These are phyloP conservation scores for Pelobates fuscus DNA, from an alignment of 2,113 vertebrate genomes.

Conservation along the genomic window DNA sequence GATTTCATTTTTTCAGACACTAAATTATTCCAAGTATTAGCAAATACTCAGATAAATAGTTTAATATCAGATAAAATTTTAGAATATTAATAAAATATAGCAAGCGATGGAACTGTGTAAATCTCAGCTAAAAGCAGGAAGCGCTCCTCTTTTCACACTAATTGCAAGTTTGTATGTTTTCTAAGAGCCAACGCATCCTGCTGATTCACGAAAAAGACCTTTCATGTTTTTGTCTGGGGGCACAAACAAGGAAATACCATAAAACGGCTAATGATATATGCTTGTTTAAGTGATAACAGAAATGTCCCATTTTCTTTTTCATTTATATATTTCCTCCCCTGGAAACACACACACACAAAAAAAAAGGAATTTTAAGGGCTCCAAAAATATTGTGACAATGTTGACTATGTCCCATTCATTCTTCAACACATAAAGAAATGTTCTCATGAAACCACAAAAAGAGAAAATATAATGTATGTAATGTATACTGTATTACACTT, in stretches of 20 bases:
- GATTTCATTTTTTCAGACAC: too few relatives aligned
- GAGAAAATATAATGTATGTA: too few relatives aligned
- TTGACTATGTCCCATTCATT: too few relatives aligned
- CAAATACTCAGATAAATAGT: too few relatives aligned
- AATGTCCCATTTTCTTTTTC: neutral
- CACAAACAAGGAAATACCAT: slow-evolving; percentile 30
- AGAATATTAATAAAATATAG: too few relatives aligned
- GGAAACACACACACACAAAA: neutral
- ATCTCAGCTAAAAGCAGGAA: neutral
- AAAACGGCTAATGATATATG: neutral
- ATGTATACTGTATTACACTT: too few relatives aligned
- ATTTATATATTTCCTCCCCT: too few relatives aligned
- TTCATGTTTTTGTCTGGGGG: neutral
- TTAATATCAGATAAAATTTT: too few relatives aligned
- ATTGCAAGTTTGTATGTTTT: neutral
- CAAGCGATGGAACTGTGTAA: too few relatives aligned
- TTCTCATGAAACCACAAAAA: too few relatives aligned
- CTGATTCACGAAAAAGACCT: neutral
- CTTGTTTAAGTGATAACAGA: slow-evolving; percentile 13
- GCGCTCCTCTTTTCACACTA: neutral
- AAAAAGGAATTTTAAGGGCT: neutral
- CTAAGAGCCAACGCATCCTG: neutral
- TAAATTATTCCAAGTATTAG: too few relatives aligned
- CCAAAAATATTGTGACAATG: neutral
- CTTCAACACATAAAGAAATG: too few relatives aligned